Evolutionary conservation across 2,888 invertebrate genomes (phyloP).

Genomic region (Buathra laborator): DNA sequence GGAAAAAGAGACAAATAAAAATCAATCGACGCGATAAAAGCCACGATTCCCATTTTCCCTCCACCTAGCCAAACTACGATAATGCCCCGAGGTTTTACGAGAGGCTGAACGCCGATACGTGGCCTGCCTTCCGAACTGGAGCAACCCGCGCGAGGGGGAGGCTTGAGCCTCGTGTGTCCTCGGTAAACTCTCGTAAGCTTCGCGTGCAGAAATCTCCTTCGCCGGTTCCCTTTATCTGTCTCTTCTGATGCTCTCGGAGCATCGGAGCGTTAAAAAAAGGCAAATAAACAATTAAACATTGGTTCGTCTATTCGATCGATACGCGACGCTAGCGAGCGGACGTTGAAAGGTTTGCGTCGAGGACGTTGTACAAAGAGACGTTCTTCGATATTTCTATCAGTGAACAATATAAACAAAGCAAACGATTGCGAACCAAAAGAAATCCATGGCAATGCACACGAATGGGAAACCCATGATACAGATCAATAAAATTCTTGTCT

Average conservation of each 20-base stretch:
- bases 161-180: slow-evolving; percentile 26
- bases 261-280: slow-evolving; percentile 29
- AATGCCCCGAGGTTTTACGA: slow-evolving; percentile 77
- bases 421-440: slow-evolving; percentile 7
- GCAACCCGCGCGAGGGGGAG: slow-evolving; percentile 14
- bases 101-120: slow-evolving; percentile 78
- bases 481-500: slow-evolving; percentile 44
- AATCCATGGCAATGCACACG: slow-evolving; percentile 62
- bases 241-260: slow-evolving; percentile 9
- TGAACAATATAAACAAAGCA: not conserved
- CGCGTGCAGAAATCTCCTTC: slow-evolving; percentile 36
- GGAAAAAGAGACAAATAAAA: slow-evolving; percentile 69
- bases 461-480: slow-evolving; percentile 8
- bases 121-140: slow-evolving; percentile 73
- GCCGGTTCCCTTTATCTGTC: slow-evolving; percentile 17
- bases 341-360: slow-evolving; percentile 17
- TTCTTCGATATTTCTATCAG: not conserved
- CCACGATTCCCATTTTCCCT: slow-evolving; percentile 70
- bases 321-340: not conserved
- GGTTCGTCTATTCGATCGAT: not conserved
- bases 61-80: slow-evolving; percentile 71
- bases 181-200: slow-evolving; percentile 50
- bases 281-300: slow-evolving; percentile 6
- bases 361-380: not conserved
- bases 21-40: slow-evolving; percentile 73